Conservation (phyloP, 1,140 invertebrate species). For the Hestina assimilis region DNA sequence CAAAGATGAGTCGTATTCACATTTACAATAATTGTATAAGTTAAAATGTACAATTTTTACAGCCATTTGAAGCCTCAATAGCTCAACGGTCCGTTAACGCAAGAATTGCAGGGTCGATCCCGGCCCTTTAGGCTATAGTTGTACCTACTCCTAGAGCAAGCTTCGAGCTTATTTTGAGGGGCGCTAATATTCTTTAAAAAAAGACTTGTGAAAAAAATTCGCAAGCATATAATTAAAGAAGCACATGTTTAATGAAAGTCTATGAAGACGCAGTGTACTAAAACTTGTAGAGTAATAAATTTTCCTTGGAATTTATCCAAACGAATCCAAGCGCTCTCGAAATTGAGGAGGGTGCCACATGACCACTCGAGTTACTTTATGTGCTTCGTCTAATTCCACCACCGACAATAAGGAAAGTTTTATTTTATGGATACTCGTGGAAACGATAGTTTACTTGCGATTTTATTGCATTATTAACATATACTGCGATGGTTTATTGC, state of each 20-base stretch:
- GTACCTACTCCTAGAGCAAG: no score
- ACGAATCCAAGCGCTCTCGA: slow-evolving; percentile 20
- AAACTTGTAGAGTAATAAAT: slow-evolving; percentile 5
- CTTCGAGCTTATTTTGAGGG: no score
- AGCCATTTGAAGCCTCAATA: no score
- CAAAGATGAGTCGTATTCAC: no score
- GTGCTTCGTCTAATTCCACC: slow-evolving; percentile 37
- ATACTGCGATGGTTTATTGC: slow-evolving; percentile 8
- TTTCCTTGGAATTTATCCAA: slow-evolving; percentile 29
- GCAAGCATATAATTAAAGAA: background rate
- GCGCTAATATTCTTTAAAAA: no score
- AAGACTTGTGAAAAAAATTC: background rate
- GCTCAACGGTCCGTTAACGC: no score
- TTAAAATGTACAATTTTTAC: no score
- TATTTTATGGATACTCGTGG: slow-evolving; percentile 33
- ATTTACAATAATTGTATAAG: no score
- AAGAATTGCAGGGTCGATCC: no score
- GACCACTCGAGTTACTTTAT: slow-evolving; percentile 38
- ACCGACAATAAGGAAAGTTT: slow-evolving; percentile 37
- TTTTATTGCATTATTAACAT: slow-evolving; percentile 38
- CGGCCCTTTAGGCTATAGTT: no score
- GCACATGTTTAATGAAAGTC: background rate
- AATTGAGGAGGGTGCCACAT: slow-evolving; percentile 30
- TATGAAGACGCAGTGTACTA: background rate
- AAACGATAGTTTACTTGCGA: slow-evolving; percentile 30